These are phyloP conservation scores for Sardina pilchardus DNA, from an alignment of 2,113 vertebrate genomes.

Conservation along the genomic window DNA sequence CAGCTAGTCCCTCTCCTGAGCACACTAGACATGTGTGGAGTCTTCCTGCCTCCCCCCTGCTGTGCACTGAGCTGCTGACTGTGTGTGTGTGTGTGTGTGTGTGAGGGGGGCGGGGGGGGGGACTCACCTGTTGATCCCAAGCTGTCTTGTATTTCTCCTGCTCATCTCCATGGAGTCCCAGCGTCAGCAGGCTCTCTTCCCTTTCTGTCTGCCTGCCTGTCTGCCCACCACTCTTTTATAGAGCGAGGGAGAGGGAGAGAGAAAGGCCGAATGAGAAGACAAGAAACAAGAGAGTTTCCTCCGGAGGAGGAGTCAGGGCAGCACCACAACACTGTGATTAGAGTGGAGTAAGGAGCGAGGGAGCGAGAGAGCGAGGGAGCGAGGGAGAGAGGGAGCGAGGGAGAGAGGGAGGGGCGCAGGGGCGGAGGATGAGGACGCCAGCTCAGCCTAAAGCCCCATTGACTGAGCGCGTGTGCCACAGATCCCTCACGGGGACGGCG, in stretches of 20 bases:
- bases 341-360: constrained; percentile 31
- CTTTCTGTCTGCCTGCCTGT: constrained; percentile 53
- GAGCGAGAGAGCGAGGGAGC: neutral
- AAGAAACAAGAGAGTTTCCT: constrained; percentile 53
- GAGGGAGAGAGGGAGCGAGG: constrained; percentile 23
- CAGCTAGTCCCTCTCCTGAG: neutral
- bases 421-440: constrained; percentile 37
- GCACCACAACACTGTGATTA: constrained; percentile 69
- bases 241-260: constrained; percentile 40
- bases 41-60: no score
- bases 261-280: constrained; percentile 49
- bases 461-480: constrained; percentile 34
- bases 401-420: constrained; percentile 12
- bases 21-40: neutral
- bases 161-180: constrained; percentile 39
- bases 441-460: constrained; percentile 34
- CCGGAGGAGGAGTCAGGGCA: constrained; percentile 38
- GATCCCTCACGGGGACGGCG: constrained; percentile 44
- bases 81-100: constrained; percentile 18
- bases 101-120: no score
- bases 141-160: constrained; percentile 40
- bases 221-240: constrained; percentile 64
- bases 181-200: constrained; percentile 13
- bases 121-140: constrained; percentile 52
- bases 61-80: neutral